Percentiles rank a stretch among this genome's conserved stretches.
phyloP scores from a whole-genome alignment of 2,888 invertebrate genomes.

The Mythimna loreyi region DNA sequence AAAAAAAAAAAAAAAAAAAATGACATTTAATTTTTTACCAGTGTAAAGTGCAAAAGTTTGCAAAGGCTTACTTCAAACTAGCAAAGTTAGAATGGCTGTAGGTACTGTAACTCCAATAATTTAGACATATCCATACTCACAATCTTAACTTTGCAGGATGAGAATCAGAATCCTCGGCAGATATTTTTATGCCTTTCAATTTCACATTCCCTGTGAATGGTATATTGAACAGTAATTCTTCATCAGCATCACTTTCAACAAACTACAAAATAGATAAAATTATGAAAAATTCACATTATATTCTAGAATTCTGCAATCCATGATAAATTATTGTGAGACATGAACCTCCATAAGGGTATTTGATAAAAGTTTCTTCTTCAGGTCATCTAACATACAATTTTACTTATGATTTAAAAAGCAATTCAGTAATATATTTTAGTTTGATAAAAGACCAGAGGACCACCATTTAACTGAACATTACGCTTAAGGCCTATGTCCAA shows the following conservation, averaged over 20 bases:
- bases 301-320: not conserved
- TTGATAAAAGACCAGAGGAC: not conserved
- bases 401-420: not conserved
- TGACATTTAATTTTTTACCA: no score
- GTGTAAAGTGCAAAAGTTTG: no score
- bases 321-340: not conserved
- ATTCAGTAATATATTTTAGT: not conserved
- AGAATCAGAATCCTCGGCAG: slow-evolving; percentile 96
- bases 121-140: slow-evolving; percentile 93
- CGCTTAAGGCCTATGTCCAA: no score
- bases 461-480: not conserved
- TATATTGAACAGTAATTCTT: slow-evolving; percentile 98
- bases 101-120: not conserved
- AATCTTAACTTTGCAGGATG: slow-evolving; percentile 97
- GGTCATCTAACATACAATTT: not conserved
- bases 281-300: not conserved
- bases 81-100: no score
- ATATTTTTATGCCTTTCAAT: slow-evolving; percentile 97
- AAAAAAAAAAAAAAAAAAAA: no score
- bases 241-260: slow-evolving; percentile 99
- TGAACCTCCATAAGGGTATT: not conserved
- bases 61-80: no score
- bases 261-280: slow-evolving; percentile 90
- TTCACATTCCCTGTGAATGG: slow-evolving; percentile 99
- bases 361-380: not conserved